phyloP scores from a whole-genome alignment of 2,888 invertebrate genomes.

The Leptura quadrifasciata region DNA sequence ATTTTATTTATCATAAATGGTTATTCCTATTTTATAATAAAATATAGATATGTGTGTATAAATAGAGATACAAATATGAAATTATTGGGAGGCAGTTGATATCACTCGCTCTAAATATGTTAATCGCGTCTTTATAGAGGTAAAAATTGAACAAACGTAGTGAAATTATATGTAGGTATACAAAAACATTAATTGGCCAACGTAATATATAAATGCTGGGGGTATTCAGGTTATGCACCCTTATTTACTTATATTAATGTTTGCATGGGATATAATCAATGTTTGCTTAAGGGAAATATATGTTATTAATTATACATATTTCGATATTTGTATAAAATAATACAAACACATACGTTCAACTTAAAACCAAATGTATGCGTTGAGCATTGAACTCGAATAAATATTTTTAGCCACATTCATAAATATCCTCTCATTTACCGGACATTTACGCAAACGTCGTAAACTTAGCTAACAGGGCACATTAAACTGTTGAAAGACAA shows the following conservation, averaged over 20 bases:
- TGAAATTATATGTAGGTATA: background rate
- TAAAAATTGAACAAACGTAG: background rate
- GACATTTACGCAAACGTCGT: background rate
- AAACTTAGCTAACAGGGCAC: background rate
- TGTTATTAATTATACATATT: background rate
- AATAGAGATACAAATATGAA: no score
- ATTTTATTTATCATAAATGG: no score
- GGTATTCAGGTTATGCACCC: background rate
- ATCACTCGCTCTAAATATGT: no score
- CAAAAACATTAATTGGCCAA: background rate
- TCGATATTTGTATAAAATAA: background rate
- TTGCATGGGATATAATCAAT: background rate
- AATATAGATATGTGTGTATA: no score
- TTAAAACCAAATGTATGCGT: background rate
- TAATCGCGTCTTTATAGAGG: background rate
- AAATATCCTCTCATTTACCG: conserved; percentile 4
- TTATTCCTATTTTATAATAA: no score
- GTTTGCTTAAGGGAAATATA: conserved; percentile 7
- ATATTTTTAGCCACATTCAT: conserved; percentile 12
- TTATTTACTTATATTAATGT: background rate
- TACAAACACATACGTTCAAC: background rate
- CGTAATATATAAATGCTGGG: background rate
- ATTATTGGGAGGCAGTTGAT: no score
- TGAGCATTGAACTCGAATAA: conserved; percentile 17
- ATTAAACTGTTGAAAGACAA: background rate